Conservation (phyloP, 2,888 invertebrate genomes). For the Lithophane ornitopus region DNA sequence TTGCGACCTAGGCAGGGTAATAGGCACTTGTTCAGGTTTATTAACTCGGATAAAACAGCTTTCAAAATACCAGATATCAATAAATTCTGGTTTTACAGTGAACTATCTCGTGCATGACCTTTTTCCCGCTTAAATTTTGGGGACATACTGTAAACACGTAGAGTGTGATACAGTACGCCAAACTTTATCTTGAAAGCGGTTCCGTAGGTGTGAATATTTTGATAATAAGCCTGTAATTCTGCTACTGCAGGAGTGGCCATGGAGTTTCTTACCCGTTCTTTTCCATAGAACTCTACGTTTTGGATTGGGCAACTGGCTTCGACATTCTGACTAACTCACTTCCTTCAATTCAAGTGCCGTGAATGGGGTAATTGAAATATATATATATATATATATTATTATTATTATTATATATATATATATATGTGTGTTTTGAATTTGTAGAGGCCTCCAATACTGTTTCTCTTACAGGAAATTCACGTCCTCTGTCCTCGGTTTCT, state of each 20-base stretch:
- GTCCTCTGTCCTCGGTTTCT: no score
- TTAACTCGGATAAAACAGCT: conserved; percentile 12
- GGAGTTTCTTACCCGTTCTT: background rate
- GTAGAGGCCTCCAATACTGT: background rate
- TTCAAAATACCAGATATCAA: conserved; percentile 16
- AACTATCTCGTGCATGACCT: conserved; percentile 56
- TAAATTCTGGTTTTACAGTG: conserved; percentile 15
- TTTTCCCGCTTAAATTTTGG: conserved; percentile 38
- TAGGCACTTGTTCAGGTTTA: conserved; percentile 23
- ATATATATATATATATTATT: no score
- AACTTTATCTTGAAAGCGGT: background rate
- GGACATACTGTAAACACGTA: conserved; percentile 15
- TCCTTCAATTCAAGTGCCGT: background rate
- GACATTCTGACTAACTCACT: background rate
- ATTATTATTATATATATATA: no score
- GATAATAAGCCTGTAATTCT: background rate
- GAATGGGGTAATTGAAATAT: background rate
- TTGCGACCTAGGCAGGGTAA: conserved; percentile 25
- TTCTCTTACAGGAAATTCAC: background rate
- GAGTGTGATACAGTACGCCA: background rate
- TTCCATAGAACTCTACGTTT: background rate
- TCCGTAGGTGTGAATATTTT: background rate
- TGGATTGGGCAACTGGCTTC: background rate
- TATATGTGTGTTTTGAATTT: background rate
- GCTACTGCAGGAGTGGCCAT: background rate